Base-by-base conservation (phyloP, 2,113 vertebrate species). In the Syngnathus typhle region DNA sequence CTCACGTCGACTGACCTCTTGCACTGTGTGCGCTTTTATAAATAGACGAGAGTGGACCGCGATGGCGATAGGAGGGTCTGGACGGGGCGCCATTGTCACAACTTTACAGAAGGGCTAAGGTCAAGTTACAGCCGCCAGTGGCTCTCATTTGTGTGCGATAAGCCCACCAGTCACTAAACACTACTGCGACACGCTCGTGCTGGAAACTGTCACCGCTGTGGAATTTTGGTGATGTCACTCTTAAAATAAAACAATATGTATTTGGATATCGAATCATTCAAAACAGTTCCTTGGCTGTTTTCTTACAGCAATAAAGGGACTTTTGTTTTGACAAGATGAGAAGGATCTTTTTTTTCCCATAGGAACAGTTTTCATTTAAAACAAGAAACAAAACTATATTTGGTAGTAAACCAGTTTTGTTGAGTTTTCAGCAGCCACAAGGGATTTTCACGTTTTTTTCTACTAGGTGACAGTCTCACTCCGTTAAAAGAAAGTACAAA, bases 381-480 rank as follows among this genome's bases (percentile, higher is more conserved):
- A 19, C 8, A 51, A 19, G 10, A 9, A 51, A 51, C 3, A n/a
- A 9, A 51, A 7, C 6, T 7, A 49, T 2, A 19, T 19, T 49
- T 49, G 47, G 18, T 7, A 7, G 0, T 49, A 49, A 19, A 46
- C 1, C 43, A 46, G 43, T 46, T 13, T 19, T 49, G 16, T 49
- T 19, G 46, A 6, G 16, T 49, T 49, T 49, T 49, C 18, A 49
- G n/a, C 49, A 51, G 19, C 16, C 47, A 3, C 19, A 21, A 7
- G 46, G 46, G 18, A 51, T 51, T 16, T 46, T 46, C 1, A n/a
- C 7, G 4, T n/a, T 43, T 4, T 73, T 2, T 0, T 65, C 87
- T 89, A 90, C 87, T 81, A 88, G 89, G 72, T 88, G 89, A 72
- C 89, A 91, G 68, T 82, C 67, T 80, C 5, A 73, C 60, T 43